Evolutionary conservation across 2,113 vertebrate species (phyloP), one percentile per base, ranked within the genome.

Genomic region (Oncorhynchus masou): DNA sequence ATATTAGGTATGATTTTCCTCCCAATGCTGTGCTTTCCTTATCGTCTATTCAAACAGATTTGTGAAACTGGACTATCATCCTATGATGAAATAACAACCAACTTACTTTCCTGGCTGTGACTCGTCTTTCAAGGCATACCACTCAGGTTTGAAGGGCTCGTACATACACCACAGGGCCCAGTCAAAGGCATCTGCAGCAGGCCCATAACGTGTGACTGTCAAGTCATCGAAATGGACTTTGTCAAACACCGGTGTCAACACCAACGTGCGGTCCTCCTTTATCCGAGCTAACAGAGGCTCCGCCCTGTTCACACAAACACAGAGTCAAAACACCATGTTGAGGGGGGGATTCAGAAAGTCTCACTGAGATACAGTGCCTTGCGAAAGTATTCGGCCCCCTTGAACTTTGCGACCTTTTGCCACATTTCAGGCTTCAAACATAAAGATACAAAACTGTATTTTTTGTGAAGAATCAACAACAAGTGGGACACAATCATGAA

Each of bases 101-200:
- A 90, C 92, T 89, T 78, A 93, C 92, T 91, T 92, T 19, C 91
- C 92, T 6, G 93, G 91, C 48, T 82, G 66, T 3, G 93, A 89
- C 16, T 5, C 1, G 16, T 94, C 92, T 0, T 87, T 73, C 4
- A 81, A 81, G 34, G 77, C 74, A 68, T 92, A 86, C 83, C 91
- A 94, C 2, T 92, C 89, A 0, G 89, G 88, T 0, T 31, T 34
- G 69, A 93, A 93, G 0, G 73, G 0, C 72, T 92, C 90, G 3
- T 94, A 93, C 92, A 88, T 83, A 80, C 91, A 93, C 92, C 91
- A 93, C 59, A 93, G 51, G 39, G 80, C 89, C 92, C 92, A 93
- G 84, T 92, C 87, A 11, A 94, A 94, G 1, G 76, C 90, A 0
- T 92, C 87, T 2, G 92, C 80, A 1, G 75, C 1, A 1, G 91